phyloP scores from a whole-genome alignment of 2,113 vertebrate genomes.

The Passer domesticus region DNA sequence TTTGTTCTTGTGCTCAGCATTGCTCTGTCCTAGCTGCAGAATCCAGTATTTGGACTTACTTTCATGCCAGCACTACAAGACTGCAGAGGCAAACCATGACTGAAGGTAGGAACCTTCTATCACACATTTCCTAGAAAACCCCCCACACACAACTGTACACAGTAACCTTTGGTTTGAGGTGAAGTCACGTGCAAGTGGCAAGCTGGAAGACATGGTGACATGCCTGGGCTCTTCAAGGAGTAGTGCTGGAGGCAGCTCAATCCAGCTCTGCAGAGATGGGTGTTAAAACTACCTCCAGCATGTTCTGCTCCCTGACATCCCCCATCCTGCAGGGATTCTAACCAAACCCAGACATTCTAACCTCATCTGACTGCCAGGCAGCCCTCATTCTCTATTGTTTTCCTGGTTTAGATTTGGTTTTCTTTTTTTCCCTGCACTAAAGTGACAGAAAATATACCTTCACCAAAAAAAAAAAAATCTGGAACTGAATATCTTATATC shows the following conservation, averaged over 20 bases:
- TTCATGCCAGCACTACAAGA: background rate
- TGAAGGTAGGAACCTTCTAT: background rate
- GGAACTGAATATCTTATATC: background rate
- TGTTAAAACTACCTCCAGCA: background rate
- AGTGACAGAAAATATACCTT: background rate
- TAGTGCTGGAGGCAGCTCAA: background rate
- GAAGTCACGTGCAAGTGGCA: accelerated
- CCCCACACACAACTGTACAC: accelerated
- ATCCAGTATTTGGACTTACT: background rate
- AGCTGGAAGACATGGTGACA: background rate
- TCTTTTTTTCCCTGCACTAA: background rate
- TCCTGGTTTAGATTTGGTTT: background rate
- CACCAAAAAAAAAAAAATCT: background rate
- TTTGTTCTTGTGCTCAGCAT: accelerated
- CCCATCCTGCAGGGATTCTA: background rate
- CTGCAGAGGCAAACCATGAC: background rate
- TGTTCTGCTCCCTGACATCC: background rate
- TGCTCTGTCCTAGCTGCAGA: background rate
- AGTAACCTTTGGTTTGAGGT: background rate
- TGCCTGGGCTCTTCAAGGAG: background rate
- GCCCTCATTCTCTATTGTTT: background rate
- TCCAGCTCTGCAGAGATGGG: background rate
- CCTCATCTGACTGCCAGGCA: background rate
- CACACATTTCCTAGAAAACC: background rate
- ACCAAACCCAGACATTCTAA: background rate